Evolutionary conservation across 2,113 vertebrate genomes (phyloP).

Genomic region (Promerops cafer): DNA sequence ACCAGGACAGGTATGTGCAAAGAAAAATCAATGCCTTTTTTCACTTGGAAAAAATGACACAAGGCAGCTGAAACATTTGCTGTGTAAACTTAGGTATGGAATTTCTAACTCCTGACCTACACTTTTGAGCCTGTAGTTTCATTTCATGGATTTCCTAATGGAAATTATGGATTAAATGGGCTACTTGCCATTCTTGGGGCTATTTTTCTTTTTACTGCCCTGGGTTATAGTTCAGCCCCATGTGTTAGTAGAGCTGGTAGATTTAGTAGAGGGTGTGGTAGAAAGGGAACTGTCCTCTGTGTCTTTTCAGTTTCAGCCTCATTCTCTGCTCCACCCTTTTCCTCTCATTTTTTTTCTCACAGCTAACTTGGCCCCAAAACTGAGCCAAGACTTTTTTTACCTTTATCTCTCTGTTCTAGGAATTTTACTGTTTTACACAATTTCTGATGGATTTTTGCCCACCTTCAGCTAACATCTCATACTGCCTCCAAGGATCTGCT

Average conservation of each 20-base stretch:
- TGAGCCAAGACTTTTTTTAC: background rate
- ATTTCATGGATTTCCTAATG: background rate
- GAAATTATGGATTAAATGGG: background rate
- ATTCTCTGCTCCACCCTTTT: background rate
- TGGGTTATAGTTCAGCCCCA: background rate
- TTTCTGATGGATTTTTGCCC: background rate
- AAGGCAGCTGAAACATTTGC: background rate
- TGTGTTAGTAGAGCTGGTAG: background rate
- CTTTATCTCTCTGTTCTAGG: background rate
- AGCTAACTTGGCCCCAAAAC: background rate
- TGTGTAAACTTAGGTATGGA: background rate
- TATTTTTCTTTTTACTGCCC: background rate
- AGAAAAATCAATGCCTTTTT: background rate
- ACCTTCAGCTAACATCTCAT: background rate
- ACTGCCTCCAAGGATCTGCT: background rate
- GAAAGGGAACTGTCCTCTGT: background rate
- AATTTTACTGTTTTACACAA: background rate
- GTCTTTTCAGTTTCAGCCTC: constrained; percentile 7
- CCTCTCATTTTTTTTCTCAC: background rate
- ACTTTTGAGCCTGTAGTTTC: background rate
- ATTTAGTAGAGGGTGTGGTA: background rate
- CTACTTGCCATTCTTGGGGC: background rate
- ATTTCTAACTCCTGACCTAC: background rate
- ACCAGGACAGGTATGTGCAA: constrained; percentile 80
- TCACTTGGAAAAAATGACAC: background rate